Conservation (phyloP, 2,888 invertebrate species). For the Melinaea marsaeus region DNA sequence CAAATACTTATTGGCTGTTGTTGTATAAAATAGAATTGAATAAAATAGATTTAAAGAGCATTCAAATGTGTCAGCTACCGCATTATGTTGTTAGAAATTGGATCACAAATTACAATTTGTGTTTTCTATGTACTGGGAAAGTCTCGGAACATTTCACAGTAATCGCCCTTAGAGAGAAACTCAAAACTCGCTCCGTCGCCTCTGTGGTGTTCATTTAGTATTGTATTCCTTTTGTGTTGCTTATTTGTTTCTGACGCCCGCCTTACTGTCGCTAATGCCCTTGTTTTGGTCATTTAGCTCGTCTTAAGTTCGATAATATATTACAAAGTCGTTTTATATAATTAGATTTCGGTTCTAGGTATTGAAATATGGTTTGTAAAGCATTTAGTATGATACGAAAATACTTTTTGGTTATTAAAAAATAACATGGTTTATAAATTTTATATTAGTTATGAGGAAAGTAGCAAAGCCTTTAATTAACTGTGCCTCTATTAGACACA, state of each 20-base stretch:
- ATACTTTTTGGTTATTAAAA: too few relatives aligned
- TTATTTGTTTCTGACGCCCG: constrained; percentile 3
- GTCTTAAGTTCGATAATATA: neutral
- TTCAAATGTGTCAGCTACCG: too few relatives aligned
- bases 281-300: constrained; percentile 3
- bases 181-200: neutral
- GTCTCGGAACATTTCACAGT: neutral
- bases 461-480: too few relatives aligned
- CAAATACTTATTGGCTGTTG: neutral
- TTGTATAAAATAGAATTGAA: neutral
- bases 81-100: too few relatives aligned
- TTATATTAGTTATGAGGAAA: too few relatives aligned
- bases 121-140: neutral
- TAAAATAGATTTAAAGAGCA: too few relatives aligned
- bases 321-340: neutral
- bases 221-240: constrained; percentile 7
- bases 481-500: too few relatives aligned
- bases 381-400: too few relatives aligned
- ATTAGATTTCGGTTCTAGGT: neutral
- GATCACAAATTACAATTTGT: neutral
- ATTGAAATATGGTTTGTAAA: neutral
- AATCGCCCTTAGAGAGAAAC: neutral
- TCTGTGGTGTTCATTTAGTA: neutral
- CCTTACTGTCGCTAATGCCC: constrained; percentile 1
- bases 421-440: too few relatives aligned